Percentiles rank a stretch among this genome's conserved stretches.
Evolutionary conservation across 2,888 invertebrate species (phyloP).

Genomic region (Andrena camellia): DNA sequence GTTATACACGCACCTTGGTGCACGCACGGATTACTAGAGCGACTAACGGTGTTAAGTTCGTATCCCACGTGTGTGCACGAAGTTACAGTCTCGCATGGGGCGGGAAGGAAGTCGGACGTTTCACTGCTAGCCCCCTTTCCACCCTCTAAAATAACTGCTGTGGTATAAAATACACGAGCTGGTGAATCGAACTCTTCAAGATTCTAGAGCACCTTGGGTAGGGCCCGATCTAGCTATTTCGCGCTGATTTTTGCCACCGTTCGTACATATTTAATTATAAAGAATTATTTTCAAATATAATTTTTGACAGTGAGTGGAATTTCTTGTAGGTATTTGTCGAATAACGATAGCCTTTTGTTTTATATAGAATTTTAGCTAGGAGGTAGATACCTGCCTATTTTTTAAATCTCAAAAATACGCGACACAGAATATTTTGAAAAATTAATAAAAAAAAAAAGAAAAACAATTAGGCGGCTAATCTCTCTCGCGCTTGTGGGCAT

Average conservation of each 20-base stretch:
- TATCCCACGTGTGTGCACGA: background rate
- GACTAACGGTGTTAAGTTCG: slow-evolving; percentile 37
- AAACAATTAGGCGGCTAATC: background rate
- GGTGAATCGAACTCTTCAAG: background rate
- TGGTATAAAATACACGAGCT: background rate
- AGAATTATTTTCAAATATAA: too few relatives aligned
- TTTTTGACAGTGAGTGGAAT: too few relatives aligned
- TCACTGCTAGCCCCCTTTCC: background rate
- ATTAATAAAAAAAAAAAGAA: too few relatives aligned
- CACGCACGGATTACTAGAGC: slow-evolving; percentile 18
- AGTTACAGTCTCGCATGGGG: background rate
- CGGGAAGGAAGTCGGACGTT: background rate
- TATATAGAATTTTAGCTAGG: too few relatives aligned
- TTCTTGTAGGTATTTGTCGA: too few relatives aligned
- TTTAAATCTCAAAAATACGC: too few relatives aligned
- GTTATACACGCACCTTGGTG: slow-evolving; percentile 1
- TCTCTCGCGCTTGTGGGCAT: background rate
- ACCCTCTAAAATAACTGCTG: background rate
- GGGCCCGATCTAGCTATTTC: too few relatives aligned
- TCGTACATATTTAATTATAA: too few relatives aligned
- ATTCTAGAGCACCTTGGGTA: background rate
- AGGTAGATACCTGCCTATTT: too few relatives aligned
- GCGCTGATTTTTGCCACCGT: too few relatives aligned
- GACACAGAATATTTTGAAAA: too few relatives aligned
- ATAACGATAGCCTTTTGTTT: too few relatives aligned